Base-by-base conservation (phyloP, 2,797 vertebrate species). In the Sarcoramphus papa region DNA sequence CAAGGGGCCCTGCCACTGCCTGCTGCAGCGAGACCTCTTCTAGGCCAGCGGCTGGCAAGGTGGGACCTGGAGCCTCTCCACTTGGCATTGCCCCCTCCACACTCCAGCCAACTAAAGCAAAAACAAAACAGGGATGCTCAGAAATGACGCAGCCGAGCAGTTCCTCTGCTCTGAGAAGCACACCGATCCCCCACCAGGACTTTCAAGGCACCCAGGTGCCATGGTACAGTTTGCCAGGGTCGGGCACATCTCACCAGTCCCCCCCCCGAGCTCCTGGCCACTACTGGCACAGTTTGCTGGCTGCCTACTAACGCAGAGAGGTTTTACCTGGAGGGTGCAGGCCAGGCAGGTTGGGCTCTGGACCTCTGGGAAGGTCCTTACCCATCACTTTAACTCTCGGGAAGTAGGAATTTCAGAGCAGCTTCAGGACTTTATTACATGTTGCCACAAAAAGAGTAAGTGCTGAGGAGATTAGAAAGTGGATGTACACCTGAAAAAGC, bases 31-130 rank as follows among this genome's bases (percentile, higher is more conserved):
- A 92, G 60, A 16, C 7, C 40, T 74, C 45, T 16, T 17, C 33
- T 70, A 35, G 10, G n/a, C 30, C 11, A 43, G 28, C 2, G 24
- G 53, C 21, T 74, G 89, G 33, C 30, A 27, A 31, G 24, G 28
- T 28, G n/a, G 41, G 19, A 63, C 7, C 2, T 45, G 45, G 22
- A 81, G 15, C 14, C 2, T 60, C 53, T 82, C 9, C 13, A 11
- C 6, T 53, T 17, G 2, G 25, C 3, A 0, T 10, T 77, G 51
- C 0, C 5, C 2, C 3, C 9, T 64, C 19, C 30, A 22, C 9
- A 1, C 2, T 51, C 23, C 43, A 84, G 43, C 33, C 43, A 83
- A 40, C 14, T 24, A 37, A 59, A 77, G 17, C 14, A 74, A 70
- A 90, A 78, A 1, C 11, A 33, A 43, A 85, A 4, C 13, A n/a